Evolutionary conservation across 2,113 vertebrate species (phyloP).

Genomic region (Tyrannus savana): DNA sequence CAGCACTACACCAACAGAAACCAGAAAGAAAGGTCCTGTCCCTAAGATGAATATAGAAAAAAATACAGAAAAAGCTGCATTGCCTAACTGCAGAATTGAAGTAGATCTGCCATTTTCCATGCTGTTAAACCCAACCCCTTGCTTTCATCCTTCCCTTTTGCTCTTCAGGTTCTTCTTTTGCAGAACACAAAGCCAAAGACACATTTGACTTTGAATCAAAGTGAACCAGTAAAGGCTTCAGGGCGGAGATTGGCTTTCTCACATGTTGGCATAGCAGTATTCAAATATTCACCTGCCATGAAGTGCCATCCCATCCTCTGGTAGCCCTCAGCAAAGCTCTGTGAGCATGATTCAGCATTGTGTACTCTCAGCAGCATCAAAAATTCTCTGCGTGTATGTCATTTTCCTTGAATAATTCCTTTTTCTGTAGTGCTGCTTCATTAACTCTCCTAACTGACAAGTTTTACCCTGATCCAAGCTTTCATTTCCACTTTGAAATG

Average conservation of each 20-base stretch:
- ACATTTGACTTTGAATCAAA: neutral
- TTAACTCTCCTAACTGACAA: conserved; percentile 65
- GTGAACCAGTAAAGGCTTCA: neutral
- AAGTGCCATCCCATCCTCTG: neutral
- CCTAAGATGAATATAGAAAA: neutral
- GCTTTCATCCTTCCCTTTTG: neutral
- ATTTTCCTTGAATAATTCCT: conserved; percentile 69
- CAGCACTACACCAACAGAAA: neutral
- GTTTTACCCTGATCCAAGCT: conserved; percentile 53
- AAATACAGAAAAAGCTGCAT: neutral
- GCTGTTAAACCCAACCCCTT: neutral
- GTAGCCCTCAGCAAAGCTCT: conserved; percentile 6
- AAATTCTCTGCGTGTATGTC: conserved; percentile 15
- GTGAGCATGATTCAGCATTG: conserved; percentile 20
- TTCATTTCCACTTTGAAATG: conserved; percentile 70
- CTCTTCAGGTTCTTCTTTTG: neutral
- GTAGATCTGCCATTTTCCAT: neutral
- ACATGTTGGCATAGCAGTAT: neutral
- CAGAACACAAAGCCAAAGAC: neutral
- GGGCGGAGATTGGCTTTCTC: neutral
- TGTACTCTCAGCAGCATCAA: conserved; percentile 42
- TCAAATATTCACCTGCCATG: neutral
- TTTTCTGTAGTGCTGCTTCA: conserved; percentile 51
- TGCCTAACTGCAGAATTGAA: neutral
- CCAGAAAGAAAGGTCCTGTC: neutral